A percentile compares a stretch with the other conserved stretches of the same genome.
These are phyloP conservation scores for Pocota personata DNA, from an alignment of 2,888 invertebrate genomes.

Conservation along the genomic window DNA sequence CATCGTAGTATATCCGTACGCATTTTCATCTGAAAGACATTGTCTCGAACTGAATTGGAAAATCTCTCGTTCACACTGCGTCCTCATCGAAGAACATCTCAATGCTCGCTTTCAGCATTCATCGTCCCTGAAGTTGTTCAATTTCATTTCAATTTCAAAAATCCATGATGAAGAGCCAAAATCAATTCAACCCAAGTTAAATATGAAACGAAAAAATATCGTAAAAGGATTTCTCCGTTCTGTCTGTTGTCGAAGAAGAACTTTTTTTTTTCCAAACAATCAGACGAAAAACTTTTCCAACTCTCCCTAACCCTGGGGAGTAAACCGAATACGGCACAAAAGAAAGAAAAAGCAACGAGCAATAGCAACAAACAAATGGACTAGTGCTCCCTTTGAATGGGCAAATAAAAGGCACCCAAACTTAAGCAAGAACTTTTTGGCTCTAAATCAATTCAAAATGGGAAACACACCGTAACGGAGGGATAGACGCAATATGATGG, in stretches of 20 bases:
- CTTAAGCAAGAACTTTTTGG: not conserved
- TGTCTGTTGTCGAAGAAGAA: conserved; percentile 15
- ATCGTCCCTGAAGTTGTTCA: conserved; percentile 29
- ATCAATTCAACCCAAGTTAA: conserved; percentile 35
- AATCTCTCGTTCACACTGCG: not conserved
- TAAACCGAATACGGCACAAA: not conserved
- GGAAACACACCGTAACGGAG: not conserved
- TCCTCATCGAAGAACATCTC: not conserved
- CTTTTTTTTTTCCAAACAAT: conserved; percentile 30
- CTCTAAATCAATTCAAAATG: conserved; percentile 19
- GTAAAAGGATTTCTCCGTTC: conserved; percentile 7
- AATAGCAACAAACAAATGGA: conserved; percentile 39
- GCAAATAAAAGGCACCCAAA: not conserved
- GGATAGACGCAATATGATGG: not conserved
- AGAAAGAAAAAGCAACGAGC: not conserved
- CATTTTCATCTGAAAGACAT: not conserved
- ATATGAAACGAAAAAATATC: conserved; percentile 19
- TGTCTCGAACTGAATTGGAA: not conserved
- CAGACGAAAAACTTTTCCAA: conserved; percentile 31
- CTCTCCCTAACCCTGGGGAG: conserved; percentile 1
- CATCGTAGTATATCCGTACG: too few relatives aligned
- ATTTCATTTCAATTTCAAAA: conserved; percentile 35
- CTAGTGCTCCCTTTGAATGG: conserved; percentile 9
- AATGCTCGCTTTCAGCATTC: conserved; percentile 7
- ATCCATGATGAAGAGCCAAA: conserved; percentile 29